phyloP scores from a whole-genome alignment of 2,888 invertebrate species.

The Chalcis sispes region DNA sequence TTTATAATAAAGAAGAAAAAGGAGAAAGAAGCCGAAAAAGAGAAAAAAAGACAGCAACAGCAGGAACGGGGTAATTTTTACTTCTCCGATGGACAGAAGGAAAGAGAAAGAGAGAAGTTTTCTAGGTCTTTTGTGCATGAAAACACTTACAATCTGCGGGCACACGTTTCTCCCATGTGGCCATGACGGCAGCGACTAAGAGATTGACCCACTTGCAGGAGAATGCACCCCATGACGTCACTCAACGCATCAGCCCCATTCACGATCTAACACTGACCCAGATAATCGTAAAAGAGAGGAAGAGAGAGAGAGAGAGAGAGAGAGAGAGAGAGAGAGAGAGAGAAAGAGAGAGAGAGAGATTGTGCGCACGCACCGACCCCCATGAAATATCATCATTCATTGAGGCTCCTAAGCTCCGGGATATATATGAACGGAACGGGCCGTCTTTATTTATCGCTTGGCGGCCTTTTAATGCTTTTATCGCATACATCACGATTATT shows the following conservation, averaged over 20 bases:
- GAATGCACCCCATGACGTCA: constrained; percentile 73
- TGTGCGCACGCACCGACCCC: constrained; percentile 58
- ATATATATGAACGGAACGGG: constrained; percentile 3
- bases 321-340: too few relatives aligned
- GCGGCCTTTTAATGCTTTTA: not conserved
- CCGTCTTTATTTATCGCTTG: not conserved
- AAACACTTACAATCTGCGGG: constrained; percentile 54
- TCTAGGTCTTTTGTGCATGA: constrained; percentile 46
- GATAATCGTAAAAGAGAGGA: too few relatives aligned
- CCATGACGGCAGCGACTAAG: constrained; percentile 66
- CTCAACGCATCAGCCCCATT: constrained; percentile 72
- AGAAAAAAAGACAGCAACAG: too few relatives aligned
- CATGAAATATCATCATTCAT: constrained; percentile 73
- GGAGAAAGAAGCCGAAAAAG: too few relatives aligned
- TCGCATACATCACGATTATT: not conserved
- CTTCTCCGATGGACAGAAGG: too few relatives aligned
- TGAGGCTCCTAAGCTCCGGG: constrained; percentile 60
- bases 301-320: too few relatives aligned
- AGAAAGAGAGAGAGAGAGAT: too few relatives aligned
- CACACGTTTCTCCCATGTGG: constrained; percentile 66
- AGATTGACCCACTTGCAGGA: constrained; percentile 71
- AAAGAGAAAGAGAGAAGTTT: not conserved
- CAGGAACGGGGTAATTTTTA: too few relatives aligned
- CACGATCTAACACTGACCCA: constrained; percentile 71
- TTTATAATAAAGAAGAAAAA: too few relatives aligned